A percentile compares a stretch with the other conserved stretches of the same genome.
Conservation (phyloP, 1,140 invertebrate genomes). For the Caenorhabditis remanei region DNA sequence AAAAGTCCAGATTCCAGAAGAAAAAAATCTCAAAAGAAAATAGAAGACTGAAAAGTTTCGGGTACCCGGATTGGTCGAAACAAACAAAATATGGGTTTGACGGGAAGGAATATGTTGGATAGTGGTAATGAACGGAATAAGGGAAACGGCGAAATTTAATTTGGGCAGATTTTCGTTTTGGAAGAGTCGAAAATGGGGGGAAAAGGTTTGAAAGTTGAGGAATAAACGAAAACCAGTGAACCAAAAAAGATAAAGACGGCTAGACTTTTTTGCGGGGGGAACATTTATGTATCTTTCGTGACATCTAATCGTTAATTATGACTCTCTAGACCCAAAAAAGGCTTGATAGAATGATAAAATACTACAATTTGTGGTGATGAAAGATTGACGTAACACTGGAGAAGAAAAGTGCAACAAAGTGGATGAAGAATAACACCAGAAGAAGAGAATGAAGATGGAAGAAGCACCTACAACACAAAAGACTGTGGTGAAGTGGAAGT, state of each 20-base stretch:
- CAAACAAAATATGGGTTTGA: no score
- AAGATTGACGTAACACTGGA: slow-evolving; percentile 14
- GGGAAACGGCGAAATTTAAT: not conserved
- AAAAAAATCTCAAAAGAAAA: no score
- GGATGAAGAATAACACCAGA: not conserved
- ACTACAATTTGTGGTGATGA: not conserved
- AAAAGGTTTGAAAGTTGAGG: not conserved
- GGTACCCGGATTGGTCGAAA: no score
- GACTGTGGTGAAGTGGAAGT: slow-evolving; percentile 42
- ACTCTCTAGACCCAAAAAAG: not conserved
- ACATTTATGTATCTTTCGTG: not conserved
- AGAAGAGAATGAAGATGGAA: not conserved
- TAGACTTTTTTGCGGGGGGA: slow-evolving; percentile 19
- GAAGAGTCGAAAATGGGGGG: not conserved
- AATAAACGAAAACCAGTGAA: not conserved
- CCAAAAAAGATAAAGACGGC: not conserved
- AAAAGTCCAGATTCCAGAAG: no score
- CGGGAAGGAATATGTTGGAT: no score
- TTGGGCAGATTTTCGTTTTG: not conserved
- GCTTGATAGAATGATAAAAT: slow-evolving; percentile 3
- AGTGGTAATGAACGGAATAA: not conserved
- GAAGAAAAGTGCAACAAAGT: slow-evolving; percentile 8
- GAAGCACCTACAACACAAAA: slow-evolving; percentile 32
- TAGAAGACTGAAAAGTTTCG: no score
- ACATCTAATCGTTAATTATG: slow-evolving; percentile 1